Conservation (phyloP, 2,888 invertebrate species). For the Agrotis clavis region DNA sequence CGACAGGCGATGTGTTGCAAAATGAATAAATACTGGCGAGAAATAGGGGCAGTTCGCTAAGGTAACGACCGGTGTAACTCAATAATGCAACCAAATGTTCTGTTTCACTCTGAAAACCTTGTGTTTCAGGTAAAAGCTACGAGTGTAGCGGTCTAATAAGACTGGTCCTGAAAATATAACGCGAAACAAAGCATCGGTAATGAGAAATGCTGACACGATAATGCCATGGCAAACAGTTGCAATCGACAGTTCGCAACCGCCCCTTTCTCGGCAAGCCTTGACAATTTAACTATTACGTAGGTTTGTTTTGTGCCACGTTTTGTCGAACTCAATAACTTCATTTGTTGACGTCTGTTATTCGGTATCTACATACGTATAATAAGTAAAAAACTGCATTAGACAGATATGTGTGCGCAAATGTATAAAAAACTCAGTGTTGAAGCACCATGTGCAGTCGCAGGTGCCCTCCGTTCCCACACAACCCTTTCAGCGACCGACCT, state of each 20-base stretch:
- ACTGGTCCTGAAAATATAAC: slow-evolving; percentile 72
- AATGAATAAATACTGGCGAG: slow-evolving; percentile 90
- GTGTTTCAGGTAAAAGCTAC: slow-evolving; percentile 29
- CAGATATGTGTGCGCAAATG: slow-evolving; percentile 87
- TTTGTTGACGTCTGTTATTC: slow-evolving; percentile 54
- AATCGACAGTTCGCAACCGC: slow-evolving; percentile 85
- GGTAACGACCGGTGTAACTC: slow-evolving; percentile 82
- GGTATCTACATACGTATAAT: slow-evolving; percentile 70
- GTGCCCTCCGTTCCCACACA: slow-evolving; percentile 92
- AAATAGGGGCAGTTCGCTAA: slow-evolving; percentile 89
- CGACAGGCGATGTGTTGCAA: slow-evolving; percentile 89
- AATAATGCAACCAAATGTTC: slow-evolving; percentile 83
- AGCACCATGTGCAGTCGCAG: slow-evolving; percentile 91
- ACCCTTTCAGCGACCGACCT: slow-evolving; percentile 89
- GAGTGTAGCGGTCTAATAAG: slow-evolving; percentile 66
- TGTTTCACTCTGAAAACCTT: slow-evolving; percentile 67
- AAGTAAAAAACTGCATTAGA: slow-evolving; percentile 89
- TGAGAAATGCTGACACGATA: slow-evolving; percentile 86
- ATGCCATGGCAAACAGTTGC: slow-evolving; percentile 87
- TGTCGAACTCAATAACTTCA: slow-evolving; percentile 60
- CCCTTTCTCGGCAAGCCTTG: slow-evolving; percentile 72
- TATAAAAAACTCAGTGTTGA: slow-evolving; percentile 86
- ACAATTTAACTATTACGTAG: slow-evolving; percentile 74
- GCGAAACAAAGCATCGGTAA: slow-evolving; percentile 84
- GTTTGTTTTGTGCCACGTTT: slow-evolving; percentile 57